A percentile compares a stretch with the other conserved stretches of the same genome.
These are phyloP conservation scores for Pampus argenteus DNA, from an alignment of 2,797 vertebrate genomes.

Conservation along the genomic window DNA sequence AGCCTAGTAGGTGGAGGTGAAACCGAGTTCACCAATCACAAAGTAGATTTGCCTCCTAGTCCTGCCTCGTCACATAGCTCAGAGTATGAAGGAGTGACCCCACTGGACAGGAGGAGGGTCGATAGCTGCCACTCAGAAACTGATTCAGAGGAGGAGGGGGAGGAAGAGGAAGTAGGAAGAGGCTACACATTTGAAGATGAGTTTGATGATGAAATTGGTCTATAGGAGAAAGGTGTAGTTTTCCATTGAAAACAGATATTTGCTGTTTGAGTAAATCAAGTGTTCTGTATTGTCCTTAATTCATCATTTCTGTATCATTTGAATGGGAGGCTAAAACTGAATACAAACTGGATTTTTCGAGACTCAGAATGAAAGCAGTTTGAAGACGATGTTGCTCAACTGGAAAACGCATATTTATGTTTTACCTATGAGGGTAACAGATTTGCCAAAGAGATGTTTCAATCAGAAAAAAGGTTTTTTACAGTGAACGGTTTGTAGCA, in stretches of 20 bases:
- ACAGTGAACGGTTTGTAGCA: conserved; percentile 71
- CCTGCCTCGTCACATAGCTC: conserved; percentile 85
- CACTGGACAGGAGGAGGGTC: conserved; percentile 84
- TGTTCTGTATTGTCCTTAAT: conserved; percentile 55
- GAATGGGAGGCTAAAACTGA: conserved; percentile 62
- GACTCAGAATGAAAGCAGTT: conserved; percentile 26
- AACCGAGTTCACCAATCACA: conserved; percentile 66
- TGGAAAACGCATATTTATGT: conserved; percentile 62
- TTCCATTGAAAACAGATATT: conserved; percentile 49
- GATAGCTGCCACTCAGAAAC: conserved; percentile 82
- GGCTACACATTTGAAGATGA: conserved; percentile 88
- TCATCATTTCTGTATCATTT: conserved; percentile 36
- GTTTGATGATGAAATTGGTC: conserved; percentile 89
- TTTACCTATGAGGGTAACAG: conserved; percentile 57
- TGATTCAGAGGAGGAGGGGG: conserved; percentile 84
- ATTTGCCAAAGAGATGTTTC: conserved; percentile 42
- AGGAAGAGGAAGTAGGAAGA: conserved; percentile 75
- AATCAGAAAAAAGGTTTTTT: conserved; percentile 20
- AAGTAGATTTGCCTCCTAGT: conserved; percentile 80
- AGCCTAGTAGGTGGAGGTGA: conserved; percentile 43
- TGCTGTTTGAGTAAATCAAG: conserved; percentile 61
- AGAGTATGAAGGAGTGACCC: conserved; percentile 81
- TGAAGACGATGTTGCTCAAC: conserved; percentile 67
- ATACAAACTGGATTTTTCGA: conserved; percentile 66
- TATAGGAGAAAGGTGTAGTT: conserved; percentile 76